Base-by-base conservation (phyloP, 2,113 vertebrate genomes). In the Collichthys lucidus region DNA sequence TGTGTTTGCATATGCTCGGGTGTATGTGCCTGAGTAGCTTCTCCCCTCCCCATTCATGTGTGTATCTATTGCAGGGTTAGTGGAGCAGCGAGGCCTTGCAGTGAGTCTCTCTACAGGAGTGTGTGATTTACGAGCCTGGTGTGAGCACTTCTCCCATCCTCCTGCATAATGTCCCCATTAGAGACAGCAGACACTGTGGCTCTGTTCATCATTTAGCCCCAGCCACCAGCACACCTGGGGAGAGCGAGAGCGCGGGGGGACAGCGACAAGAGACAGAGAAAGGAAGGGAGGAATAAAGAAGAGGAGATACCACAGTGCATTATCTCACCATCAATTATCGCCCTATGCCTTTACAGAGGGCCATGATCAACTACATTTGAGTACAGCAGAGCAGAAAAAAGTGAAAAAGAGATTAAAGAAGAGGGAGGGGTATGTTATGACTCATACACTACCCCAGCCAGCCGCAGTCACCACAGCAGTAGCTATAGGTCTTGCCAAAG, bases 81-180 rank as follows among this genome's bases (percentile, higher is more conserved):
- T 87, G 79, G 84, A 90, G 88, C 88, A 87, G 77, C 59, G 55
- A 88, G 82, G 86, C 84, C 87, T 88, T 69, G 77, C 75, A 56
- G 69, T 69, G 80, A 83, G 77, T 83, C 69, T 89, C 84, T 87
- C 82, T 83, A 67, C 74, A 86, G 80, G 89, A 91, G 92, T 81
- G 75, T 76, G 86, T 93, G 93, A 92, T 93, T 91, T 91, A 93
- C 71, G 90, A 91, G 82, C 59, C 62, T 66, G 73, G 74, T 84
- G 88, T 44, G 88, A 87, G 82, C 75, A 62, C 88, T 82, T 80
- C 91, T 91, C 80, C 87, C 80, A 49, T 91, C 87, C 89, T 89
- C 82, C 86, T 90, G 89, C 89, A 93, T 93, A 93, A 93, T 93
- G 91, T 93, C 90, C 89, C 93, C 89, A 92, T 93, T 93, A 93